Percentiles rank a stretch among this genome's conserved stretches.
phyloP scores from a whole-genome alignment of 1,140 invertebrate genomes.

The Idris sp. region DNA sequence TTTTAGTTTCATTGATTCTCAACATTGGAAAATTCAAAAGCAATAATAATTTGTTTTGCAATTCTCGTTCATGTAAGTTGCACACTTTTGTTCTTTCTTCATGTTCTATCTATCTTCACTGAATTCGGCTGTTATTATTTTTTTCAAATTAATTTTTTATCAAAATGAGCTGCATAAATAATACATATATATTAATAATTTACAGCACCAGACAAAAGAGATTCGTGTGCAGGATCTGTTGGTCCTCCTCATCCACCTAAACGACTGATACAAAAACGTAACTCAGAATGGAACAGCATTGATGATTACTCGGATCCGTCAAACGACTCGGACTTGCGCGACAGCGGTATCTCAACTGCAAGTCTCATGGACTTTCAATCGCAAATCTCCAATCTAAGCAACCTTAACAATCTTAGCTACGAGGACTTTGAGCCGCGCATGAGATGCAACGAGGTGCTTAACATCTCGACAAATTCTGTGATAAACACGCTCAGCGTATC shows the following conservation, averaged over 20 bases:
- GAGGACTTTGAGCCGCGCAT: conserved; percentile 80
- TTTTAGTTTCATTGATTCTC: conserved; percentile 58
- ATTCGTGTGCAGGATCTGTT: conserved; percentile 70
- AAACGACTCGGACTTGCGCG: conserved; percentile 76
- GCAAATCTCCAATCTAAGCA: conserved; percentile 78
- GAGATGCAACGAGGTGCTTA: conserved; percentile 75
- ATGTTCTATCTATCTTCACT: neutral
- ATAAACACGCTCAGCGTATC: conserved; percentile 72
- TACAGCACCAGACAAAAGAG: conserved; percentile 80
- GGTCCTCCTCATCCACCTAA: conserved; percentile 82
- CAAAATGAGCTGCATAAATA: too few relatives aligned
- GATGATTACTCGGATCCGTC: conserved; percentile 71
- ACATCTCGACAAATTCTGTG: conserved; percentile 76
- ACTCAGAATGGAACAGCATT: conserved; percentile 73
- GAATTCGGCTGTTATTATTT: neutral
- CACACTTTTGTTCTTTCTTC: conserved; percentile 12
- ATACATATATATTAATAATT: too few relatives aligned
- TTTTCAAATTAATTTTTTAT: too few relatives aligned
- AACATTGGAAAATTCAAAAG: conserved; percentile 44
- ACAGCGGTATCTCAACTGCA: conserved; percentile 80
- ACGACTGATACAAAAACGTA: conserved; percentile 78
- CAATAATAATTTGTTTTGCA: conserved; percentile 48
- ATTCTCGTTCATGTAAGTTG: conserved; percentile 50
- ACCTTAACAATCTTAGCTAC: conserved; percentile 79
- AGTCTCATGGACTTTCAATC: conserved; percentile 76